A percentile compares a stretch with the other conserved stretches of the same genome.
phyloP scores from a whole-genome alignment of 2,888 invertebrate genomes.

The Agonum fuliginosum region DNA sequence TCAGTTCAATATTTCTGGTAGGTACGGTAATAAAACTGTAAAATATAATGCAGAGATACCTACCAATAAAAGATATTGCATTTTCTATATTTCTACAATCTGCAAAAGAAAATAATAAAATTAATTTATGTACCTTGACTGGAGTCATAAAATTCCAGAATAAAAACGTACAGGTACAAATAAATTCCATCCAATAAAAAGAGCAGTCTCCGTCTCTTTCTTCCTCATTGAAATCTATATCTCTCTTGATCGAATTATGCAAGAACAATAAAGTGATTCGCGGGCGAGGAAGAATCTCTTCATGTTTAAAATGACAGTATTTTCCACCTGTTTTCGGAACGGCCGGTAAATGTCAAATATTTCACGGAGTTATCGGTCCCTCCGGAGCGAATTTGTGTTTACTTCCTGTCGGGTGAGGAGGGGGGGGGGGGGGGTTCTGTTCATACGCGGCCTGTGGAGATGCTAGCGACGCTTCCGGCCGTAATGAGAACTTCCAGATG shows the following conservation, averaged over 20 bases:
- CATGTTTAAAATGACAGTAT: slow-evolving; percentile 69
- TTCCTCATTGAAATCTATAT: background rate
- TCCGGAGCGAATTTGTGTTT: slow-evolving; percentile 52
- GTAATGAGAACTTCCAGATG: slow-evolving; percentile 51
- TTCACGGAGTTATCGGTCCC: slow-evolving; percentile 56
- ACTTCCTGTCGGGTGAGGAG: slow-evolving; percentile 26
- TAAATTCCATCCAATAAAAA: slow-evolving; percentile 43
- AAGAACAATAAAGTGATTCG: slow-evolving; percentile 53
- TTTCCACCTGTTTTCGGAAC: slow-evolving; percentile 69
- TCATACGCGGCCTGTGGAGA: slow-evolving; percentile 52
- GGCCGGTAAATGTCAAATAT: slow-evolving; percentile 60
- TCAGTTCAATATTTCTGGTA: slow-evolving; percentile 27
- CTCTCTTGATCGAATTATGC: slow-evolving; percentile 55
- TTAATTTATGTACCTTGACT: slow-evolving; percentile 34
- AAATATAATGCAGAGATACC: slow-evolving; percentile 32
- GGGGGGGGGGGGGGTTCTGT: background rate
- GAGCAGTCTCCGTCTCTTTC: background rate
- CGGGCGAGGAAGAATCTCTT: slow-evolving; percentile 66
- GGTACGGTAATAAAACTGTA: slow-evolving; percentile 24
- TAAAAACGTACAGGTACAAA: slow-evolving; percentile 38
- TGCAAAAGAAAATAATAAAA: slow-evolving; percentile 41
- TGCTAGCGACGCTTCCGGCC: slow-evolving; percentile 11
- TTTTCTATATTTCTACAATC: slow-evolving; percentile 40
- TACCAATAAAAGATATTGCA: slow-evolving; percentile 41
- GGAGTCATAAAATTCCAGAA: slow-evolving; percentile 27